Evolutionary conservation across 2,888 invertebrate species (phyloP).

Genomic region (Nymphalis polychloros): DNA sequence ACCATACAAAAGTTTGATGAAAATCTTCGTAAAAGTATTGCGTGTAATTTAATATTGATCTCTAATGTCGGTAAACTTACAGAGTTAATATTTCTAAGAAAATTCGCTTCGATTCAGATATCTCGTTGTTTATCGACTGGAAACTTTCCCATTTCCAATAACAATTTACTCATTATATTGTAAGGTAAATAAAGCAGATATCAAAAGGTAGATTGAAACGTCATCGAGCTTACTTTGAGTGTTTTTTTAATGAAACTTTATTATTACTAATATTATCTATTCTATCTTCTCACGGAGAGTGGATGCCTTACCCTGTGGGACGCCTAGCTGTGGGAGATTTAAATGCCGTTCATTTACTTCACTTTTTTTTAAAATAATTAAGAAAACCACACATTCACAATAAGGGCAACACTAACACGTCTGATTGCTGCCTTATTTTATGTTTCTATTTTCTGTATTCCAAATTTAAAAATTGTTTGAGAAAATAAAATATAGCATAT

Average conservation of each 20-base stretch:
- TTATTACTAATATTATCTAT: no score
- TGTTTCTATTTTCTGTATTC: no score
- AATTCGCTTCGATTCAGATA: constrained; percentile 13
- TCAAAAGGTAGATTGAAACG: neutral
- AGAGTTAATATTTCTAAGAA: constrained; percentile 15
- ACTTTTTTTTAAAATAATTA: no score
- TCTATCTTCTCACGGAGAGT: no score
- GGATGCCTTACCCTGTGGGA: no score
- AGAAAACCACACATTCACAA: no score
- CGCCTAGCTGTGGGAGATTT: no score
- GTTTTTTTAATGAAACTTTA: neutral
- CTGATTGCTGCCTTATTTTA: no score
- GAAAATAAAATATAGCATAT: no score
- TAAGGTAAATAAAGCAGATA: constrained; percentile 14
- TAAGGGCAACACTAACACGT: no score
- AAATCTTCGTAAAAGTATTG: constrained; percentile 10
- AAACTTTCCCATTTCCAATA: constrained; percentile 19
- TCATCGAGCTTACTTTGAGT: neutral
- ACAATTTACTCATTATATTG: constrained; percentile 21
- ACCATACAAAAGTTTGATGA: constrained; percentile 23
- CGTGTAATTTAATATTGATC: constrained; percentile 1
- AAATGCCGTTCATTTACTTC: no score
- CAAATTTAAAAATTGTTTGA: no score
- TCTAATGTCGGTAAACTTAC: constrained; percentile 11
- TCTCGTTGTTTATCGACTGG: constrained; percentile 17